Conservation (phyloP, 2,113 vertebrate species). For the Pteropus alecto region DNA sequence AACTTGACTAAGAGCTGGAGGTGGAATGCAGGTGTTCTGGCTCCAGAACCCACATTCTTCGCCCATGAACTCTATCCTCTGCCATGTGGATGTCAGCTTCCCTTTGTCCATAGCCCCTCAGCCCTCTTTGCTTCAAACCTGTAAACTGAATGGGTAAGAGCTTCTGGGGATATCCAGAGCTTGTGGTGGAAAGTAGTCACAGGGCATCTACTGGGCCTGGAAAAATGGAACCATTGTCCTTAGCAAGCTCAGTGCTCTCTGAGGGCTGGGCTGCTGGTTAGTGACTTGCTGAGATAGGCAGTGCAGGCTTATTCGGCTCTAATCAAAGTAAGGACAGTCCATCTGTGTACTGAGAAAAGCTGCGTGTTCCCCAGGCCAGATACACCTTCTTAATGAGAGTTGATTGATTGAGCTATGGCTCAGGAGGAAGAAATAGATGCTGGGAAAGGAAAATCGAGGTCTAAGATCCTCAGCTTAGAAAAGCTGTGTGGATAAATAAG, state of each 20-base stretch:
- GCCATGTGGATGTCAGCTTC: neutral
- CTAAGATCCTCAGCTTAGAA: neutral
- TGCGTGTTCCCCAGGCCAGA: neutral
- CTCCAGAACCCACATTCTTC: neutral
- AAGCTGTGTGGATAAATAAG: neutral
- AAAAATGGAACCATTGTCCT: neutral
- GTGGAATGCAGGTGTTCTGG: neutral
- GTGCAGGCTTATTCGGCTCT: rapidly evolving
- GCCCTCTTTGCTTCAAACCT: neutral
- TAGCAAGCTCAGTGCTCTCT: neutral
- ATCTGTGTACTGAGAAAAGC: neutral
- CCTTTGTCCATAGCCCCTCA: rapidly evolving
- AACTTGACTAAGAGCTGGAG: neutral
- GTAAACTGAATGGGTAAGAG: neutral
- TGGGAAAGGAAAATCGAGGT: neutral
- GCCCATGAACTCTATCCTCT: too few species aligned
- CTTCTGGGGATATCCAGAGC: neutral
- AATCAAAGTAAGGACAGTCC: rapidly evolving
- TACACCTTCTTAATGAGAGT: rapidly evolving
- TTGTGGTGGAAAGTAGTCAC: neutral
- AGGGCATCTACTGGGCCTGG: neutral
- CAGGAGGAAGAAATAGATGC: neutral
- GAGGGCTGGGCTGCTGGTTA: neutral
- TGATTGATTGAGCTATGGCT: rapidly evolving
- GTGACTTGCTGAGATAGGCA: neutral